These are phyloP conservation scores for Lordiphosa andalusiaca DNA, from an alignment of 2,888 invertebrate species.

Conservation along the genomic window DNA sequence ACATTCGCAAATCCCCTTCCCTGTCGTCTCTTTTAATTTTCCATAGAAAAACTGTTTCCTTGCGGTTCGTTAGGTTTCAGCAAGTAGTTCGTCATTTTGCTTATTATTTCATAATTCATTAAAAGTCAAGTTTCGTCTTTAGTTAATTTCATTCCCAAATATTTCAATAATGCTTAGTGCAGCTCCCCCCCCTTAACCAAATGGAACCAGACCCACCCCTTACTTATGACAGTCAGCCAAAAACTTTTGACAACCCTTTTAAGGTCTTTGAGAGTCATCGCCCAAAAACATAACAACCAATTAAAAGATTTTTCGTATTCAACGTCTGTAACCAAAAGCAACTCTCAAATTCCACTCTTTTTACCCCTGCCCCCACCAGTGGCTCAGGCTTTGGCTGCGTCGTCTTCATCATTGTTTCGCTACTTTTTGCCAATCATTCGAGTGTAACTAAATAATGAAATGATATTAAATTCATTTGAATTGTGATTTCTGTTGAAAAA, in stretches of 20 bases:
- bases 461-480: constrained; percentile 80
- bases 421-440: constrained; percentile 73
- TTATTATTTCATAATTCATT: no score
- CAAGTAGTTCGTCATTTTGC: no score
- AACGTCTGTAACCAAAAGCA: constrained; percentile 57
- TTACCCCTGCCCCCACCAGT: neutral
- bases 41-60: no score
- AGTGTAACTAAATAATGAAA: constrained; percentile 79
- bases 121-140: neutral
- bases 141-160: no score
- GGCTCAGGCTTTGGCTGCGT: constrained; percentile 2
- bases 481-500: constrained; percentile 79
- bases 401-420: constrained; percentile 31
- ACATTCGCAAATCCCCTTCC: no score
- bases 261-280: constrained; percentile 43
- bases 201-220: constrained; percentile 34
- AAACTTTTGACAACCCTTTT: constrained; percentile 59
- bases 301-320: constrained; percentile 59
- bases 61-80: no score
- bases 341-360: constrained; percentile 56
- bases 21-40: no score
- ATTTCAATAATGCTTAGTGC: neutral
- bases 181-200: constrained; percentile 5
- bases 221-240: constrained; percentile 1
- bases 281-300: constrained; percentile 56